These are phyloP conservation scores for Hymenopus coronatus DNA, from an alignment of 2,888 invertebrate species.

Conservation along the genomic window DNA sequence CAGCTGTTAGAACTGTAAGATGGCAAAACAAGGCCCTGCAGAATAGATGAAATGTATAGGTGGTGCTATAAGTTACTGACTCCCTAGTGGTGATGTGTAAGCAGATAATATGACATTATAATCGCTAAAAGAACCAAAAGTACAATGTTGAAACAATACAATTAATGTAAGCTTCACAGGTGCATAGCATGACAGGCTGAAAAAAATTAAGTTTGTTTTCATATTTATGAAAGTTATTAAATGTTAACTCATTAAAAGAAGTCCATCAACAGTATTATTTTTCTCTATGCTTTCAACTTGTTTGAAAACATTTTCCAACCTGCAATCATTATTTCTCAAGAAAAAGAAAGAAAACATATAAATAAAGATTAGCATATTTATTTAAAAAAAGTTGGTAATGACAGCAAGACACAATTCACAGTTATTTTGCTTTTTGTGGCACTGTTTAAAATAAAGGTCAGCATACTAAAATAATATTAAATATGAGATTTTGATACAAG, in stretches of 20 bases:
- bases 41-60: not conserved
- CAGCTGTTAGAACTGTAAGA: not conserved
- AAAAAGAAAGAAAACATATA: not conserved
- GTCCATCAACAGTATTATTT: not conserved
- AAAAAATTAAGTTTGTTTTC: not conserved
- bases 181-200: not conserved
- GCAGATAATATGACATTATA: not conserved
- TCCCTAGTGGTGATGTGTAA: not conserved
- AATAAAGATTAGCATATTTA: not conserved
- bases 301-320: not conserved
- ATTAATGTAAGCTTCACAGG: not conserved
- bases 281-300: not conserved
- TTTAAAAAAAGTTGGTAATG: not conserved
- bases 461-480: not conserved
- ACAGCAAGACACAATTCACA: not conserved
- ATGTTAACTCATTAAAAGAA: not conserved
- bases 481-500: not conserved
- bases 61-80: not conserved
- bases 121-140: not conserved
- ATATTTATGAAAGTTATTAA: not conserved
- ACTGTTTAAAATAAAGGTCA: not conserved
- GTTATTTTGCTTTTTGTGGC: not conserved
- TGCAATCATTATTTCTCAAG: not conserved
- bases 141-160: not conserved
- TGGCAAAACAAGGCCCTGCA: not conserved